These are phyloP conservation scores for Cephus spinipes DNA, from an alignment of 2,888 invertebrate genomes.

Conservation along the genomic window DNA sequence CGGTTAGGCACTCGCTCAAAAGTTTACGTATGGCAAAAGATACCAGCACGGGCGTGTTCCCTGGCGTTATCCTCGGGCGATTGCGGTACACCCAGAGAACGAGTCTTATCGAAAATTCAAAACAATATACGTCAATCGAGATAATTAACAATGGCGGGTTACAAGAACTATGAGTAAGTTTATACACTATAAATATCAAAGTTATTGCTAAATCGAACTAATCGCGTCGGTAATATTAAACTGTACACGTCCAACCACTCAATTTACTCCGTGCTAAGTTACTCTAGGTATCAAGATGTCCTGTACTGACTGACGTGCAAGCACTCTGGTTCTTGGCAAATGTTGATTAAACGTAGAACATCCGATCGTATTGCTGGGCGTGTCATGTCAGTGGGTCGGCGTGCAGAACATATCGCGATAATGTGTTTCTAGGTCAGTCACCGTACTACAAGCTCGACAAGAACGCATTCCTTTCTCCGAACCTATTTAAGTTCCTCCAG, in stretches of 20 bases:
- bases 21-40: slow-evolving; percentile 2
- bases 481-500: slow-evolving; percentile 27
- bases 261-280: not conserved
- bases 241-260: not conserved
- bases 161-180: not conserved
- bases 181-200: not conserved
- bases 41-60: not conserved
- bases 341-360: slow-evolving; percentile 32
- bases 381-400: slow-evolving; percentile 52
- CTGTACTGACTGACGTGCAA: too few species aligned
- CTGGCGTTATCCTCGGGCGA: not conserved
- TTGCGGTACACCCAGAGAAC: not conserved
- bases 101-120: not conserved
- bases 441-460: slow-evolving; percentile 24
- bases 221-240: not conserved
- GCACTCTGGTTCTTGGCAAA: not conserved
- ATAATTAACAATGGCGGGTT: not conserved
- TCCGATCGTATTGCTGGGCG: slow-evolving; percentile 41
- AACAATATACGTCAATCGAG: not conserved
- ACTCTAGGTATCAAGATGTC: not conserved
- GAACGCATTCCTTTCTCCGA: slow-evolving; percentile 36
- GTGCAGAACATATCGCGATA: slow-evolving; percentile 48
- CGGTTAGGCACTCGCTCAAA: not conserved
- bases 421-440: slow-evolving; percentile 55
- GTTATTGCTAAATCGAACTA: not conserved